Evolutionary conservation across 2,888 invertebrate genomes (phyloP).

Genomic region (Drosophila engyochracea): DNA sequence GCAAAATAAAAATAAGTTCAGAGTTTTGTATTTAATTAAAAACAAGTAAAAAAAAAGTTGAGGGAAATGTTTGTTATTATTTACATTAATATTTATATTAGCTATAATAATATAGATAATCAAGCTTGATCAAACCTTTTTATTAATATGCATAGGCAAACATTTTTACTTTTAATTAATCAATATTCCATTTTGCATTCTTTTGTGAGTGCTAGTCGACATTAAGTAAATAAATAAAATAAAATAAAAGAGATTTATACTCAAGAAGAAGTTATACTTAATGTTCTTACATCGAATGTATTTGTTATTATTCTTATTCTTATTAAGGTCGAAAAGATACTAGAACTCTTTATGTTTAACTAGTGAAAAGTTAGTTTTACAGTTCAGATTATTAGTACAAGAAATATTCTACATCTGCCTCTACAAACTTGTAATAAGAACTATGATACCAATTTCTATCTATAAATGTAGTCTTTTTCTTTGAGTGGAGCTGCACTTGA

Average conservation of each 20-base stretch:
- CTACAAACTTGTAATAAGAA: not conserved
- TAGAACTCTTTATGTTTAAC: not conserved
- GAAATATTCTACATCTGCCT: not conserved
- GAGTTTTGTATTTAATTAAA: not conserved
- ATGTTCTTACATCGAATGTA: not conserved
- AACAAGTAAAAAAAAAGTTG: not conserved
- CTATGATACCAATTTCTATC: not conserved
- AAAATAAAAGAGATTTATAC: not conserved
- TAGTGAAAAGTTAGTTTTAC: not conserved
- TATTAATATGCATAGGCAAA: not conserved
- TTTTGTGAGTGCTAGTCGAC: too few relatives aligned
- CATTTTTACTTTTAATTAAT: not conserved
- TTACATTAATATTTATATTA: not conserved
- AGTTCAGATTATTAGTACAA: not conserved
- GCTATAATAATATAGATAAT: too few relatives aligned
- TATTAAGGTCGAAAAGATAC: not conserved
- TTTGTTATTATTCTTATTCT: not conserved
- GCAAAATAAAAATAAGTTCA: not conserved
- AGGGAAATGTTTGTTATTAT: not conserved
- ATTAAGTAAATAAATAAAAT: not conserved
- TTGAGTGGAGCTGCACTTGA: slow-evolving; percentile 68
- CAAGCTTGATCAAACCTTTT: not conserved
- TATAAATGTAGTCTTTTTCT: slow-evolving; percentile 25
- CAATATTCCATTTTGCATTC: not conserved
- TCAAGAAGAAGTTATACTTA: not conserved